Percentiles rank a stretch among this genome's conserved stretches.
Evolutionary conservation across 2,888 invertebrate species (phyloP).

Genomic region (Caenorhabditis doughertyi): DNA sequence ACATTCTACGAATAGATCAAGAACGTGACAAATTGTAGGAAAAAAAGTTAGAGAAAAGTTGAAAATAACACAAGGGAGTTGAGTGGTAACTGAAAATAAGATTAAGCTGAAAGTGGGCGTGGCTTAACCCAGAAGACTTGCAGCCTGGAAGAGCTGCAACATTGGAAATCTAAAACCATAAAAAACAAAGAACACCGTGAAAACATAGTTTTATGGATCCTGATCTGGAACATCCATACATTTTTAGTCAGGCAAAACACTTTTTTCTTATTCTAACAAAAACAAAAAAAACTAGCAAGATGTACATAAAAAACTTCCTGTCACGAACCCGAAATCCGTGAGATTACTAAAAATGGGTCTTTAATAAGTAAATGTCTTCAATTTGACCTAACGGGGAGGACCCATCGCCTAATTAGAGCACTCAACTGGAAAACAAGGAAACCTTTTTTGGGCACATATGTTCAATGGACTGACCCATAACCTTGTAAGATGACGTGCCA

Average conservation of each 20-base stretch:
- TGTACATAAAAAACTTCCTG: neutral
- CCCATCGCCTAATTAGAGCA: constrained; percentile 34
- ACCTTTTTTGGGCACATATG: constrained; percentile 20
- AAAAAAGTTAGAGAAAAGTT: neutral
- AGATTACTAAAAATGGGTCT: neutral
- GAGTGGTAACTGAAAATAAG: too few relatives aligned
- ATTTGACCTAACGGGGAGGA: constrained; percentile 27
- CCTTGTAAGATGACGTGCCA: neutral
- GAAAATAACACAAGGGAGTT: neutral
- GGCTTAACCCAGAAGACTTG: neutral
- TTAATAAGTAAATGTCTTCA: constrained; percentile 4
- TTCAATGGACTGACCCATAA: constrained; percentile 20
- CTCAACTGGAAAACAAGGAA: constrained; percentile 37
- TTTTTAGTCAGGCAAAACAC: neutral
- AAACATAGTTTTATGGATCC: too few relatives aligned
- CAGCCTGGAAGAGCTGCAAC: neutral
- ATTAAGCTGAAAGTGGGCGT: neutral
- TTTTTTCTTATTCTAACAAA: too few relatives aligned
- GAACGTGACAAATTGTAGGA: constrained; percentile 42
- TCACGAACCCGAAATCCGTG: neutral
- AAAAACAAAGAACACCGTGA: neutral
- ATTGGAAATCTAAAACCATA: neutral
- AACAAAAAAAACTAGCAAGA: too few relatives aligned
- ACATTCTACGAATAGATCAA: constrained; percentile 38
- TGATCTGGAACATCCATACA: constrained; percentile 10